Base-by-base conservation (phyloP, 2,888 invertebrate species). In the Mythimna loreyi region DNA sequence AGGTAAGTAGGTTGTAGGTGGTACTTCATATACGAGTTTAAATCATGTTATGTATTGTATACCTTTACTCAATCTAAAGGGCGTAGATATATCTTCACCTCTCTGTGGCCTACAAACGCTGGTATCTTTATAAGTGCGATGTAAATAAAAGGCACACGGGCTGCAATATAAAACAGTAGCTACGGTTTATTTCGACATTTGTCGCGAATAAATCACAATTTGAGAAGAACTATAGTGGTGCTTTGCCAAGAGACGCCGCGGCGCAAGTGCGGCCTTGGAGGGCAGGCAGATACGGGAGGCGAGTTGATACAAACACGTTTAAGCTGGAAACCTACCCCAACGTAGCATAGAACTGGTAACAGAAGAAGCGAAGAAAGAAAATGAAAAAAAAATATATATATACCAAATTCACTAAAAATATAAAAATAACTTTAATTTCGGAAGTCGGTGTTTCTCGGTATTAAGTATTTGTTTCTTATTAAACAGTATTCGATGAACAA, bases 161-260 rank as follows among this genome's bases (percentile, higher is more conserved):
- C 45, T 66, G 79, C 84, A 83, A 83, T 84, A 91, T 89, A 89
- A 88, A 89, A 89, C 87, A 86, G 80, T 83, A 82, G 86, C 79
- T 84, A 81, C 89, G 87, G 86, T 91, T 93, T 93, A 93, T 94
- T 93, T 93, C 90, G 90, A 92, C 93, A 91, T 94, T 94, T 93
- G 93, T 93, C 89, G 90, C 87, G 85, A 91, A 93, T 94, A 94
- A 94, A 94, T 94, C 94, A 94, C 93, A 93, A 94, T 94, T 93
- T 92, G 87, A 88, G 90, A 89, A 92, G 91, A 92, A 92, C 92
- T 90, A 90, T 91, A 90, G 89, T 88, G 85, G 87, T 85, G 87
- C 88, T 87, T 88, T 92, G 92, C 92, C 92, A 91, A 90, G 88
- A 87, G 85, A 87, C 84, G 84, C 82, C 58, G 64, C 57, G 68